Conservation (phyloP, 2,888 invertebrate species). For the Cyclophora albipunctata region DNA sequence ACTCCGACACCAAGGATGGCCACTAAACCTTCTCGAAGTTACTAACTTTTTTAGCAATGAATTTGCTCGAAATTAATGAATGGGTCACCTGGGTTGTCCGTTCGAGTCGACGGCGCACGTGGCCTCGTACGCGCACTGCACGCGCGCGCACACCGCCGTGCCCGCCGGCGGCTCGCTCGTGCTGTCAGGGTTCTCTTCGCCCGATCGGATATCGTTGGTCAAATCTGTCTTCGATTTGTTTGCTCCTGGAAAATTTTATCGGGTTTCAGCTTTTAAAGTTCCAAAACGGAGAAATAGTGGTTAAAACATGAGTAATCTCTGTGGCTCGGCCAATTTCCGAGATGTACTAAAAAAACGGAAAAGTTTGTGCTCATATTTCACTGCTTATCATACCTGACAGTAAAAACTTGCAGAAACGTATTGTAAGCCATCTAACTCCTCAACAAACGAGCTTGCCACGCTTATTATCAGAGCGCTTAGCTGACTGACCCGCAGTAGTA, state of each 20-base stretch:
- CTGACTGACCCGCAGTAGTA: slow-evolving; percentile 36
- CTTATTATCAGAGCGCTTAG: too few relatives aligned
- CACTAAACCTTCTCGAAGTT: too few relatives aligned
- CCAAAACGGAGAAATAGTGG: neutral
- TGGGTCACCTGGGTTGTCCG: slow-evolving; percentile 57
- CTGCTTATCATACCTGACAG: too few relatives aligned
- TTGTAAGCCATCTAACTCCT: too few relatives aligned
- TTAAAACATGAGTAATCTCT: neutral
- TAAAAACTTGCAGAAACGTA: too few relatives aligned
- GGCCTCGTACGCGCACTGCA: slow-evolving; percentile 89
- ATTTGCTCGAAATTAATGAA: too few relatives aligned
- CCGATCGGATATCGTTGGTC: slow-evolving; percentile 50
- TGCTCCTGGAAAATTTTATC: slow-evolving; percentile 27
- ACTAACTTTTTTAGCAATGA: too few relatives aligned
- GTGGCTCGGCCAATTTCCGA: too few relatives aligned
- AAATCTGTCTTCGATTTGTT: slow-evolving; percentile 50
- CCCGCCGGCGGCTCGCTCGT: slow-evolving; percentile 55
- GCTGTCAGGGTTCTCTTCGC: slow-evolving; percentile 45
- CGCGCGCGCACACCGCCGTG: slow-evolving; percentile 84
- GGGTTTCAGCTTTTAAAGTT: neutral
- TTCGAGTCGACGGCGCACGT: slow-evolving; percentile 87
- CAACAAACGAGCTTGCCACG: too few relatives aligned
- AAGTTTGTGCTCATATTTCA: too few relatives aligned
- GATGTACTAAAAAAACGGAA: too few relatives aligned
- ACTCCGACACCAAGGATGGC: too few relatives aligned